Base-by-base conservation (phyloP, 1,140 invertebrate genomes). In the Dinothrombium tinctorium region DNA sequence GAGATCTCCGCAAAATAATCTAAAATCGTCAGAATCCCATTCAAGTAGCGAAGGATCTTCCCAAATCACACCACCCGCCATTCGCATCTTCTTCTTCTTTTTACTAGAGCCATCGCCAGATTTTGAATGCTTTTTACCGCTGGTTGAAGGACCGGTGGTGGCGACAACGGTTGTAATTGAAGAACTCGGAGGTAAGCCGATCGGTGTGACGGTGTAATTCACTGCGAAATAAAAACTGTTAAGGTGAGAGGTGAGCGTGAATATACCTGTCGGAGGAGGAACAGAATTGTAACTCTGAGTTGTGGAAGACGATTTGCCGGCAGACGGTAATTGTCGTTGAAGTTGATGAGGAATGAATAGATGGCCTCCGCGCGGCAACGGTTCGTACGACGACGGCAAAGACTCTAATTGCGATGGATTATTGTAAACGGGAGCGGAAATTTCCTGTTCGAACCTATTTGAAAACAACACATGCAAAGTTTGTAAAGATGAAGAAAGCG, bases 1-100 rank as follows among this genome's bases (percentile, higher is more conserved):
- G 5, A 99, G 64, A 68, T 99, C 94, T 25, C 94, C 94, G 58
- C 89, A 95, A 59, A 99, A 99, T 57, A 99, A 77, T 47, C 92
- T 65, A 58, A 92, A 98, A 64, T 98, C 92, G 67, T 92, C 84
- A 74, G 54, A 73, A 39, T 83, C 76, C 87, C 87, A 96, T 52
- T 95, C 89, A 11, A 70, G 54, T 19, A 96, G 58, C 0, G 81
- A 81, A 28, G 67, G 64, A 64, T 52, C 37, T 59, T 95, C 87
- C 90, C 90, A 96, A 2, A 74, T 72, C 49, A 76, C 72, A 3
- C 86, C 86, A 26, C 87, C 90, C 5, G 87, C 89, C 49, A 74
- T 79, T 33, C 89, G 63, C 25, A 94, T 69, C 28, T 81, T 67
- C 57, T 75, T 70, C 48, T 75, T 78, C 37, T 69, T 68, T 56